Percentiles rank a stretch among this genome's conserved stretches.
Conservation (phyloP, 2,888 invertebrate genomes). For the Rotaria magnacalcarata region DNA sequence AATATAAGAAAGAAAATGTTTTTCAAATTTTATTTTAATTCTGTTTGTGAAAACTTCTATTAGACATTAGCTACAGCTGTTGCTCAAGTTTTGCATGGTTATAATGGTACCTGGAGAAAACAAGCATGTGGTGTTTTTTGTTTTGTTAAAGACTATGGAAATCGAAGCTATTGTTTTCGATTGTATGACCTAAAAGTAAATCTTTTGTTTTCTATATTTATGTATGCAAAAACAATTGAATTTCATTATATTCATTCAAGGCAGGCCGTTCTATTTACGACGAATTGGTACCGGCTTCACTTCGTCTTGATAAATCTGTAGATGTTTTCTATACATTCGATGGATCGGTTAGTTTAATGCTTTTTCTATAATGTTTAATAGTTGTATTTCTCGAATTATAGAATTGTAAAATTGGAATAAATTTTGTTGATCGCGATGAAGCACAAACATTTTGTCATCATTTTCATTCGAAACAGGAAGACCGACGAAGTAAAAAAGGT, state of each 20-base stretch:
- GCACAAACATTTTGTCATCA: slow-evolving; percentile 22
- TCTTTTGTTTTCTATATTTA: neutral
- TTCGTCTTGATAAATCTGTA: neutral
- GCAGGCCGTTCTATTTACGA: neutral
- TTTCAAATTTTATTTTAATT: neutral
- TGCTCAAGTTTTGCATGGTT: neutral
- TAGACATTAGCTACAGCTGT: slow-evolving; percentile 32
- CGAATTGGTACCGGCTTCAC: neutral
- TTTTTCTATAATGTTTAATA: neutral
- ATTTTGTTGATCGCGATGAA: slow-evolving; percentile 30
- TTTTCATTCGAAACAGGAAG: slow-evolving; percentile 33
- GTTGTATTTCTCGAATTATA: neutral
- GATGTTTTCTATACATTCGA: slow-evolving; percentile 6
- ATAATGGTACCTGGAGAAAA: neutral
- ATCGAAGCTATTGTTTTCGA: slow-evolving; percentile 34
- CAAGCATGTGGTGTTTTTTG: slow-evolving; percentile 28
- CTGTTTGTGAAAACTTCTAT: too few relatives aligned
- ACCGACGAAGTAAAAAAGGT: slow-evolving; percentile 25
- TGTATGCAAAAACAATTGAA: neutral
- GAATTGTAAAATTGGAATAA: slow-evolving; percentile 31
- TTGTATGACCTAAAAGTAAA: slow-evolving; percentile 27
- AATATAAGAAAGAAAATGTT: neutral
- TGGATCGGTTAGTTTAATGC: neutral
- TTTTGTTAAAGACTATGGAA: slow-evolving; percentile 26
- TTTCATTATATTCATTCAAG: neutral